Conservation (phyloP, 35 echinoderm and acorn worm species). For the Heliocidaris tuberculata region DNA sequence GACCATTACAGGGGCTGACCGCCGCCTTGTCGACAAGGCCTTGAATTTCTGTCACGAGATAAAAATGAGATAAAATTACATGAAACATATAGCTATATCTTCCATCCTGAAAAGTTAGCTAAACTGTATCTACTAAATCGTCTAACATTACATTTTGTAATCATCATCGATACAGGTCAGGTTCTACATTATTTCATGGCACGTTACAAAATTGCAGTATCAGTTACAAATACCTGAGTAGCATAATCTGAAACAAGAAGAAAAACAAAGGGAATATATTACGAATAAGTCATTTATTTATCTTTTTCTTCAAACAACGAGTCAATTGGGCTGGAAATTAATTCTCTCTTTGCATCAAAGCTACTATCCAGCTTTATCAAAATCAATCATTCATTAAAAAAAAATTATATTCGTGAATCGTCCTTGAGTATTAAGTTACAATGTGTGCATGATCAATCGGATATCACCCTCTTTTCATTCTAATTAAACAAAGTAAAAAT, state of each 20-base stretch:
- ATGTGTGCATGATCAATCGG: not conserved
- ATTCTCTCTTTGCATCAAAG: too few relatives aligned
- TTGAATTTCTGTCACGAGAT: not conserved
- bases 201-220: too few relatives aligned
- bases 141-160: too few relatives aligned
- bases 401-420: not conserved
- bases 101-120: too few relatives aligned
- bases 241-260: not conserved
- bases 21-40: slow-evolving; percentile 23
- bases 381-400: too few relatives aligned
- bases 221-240: too few relatives aligned
- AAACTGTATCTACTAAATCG: too few relatives aligned
- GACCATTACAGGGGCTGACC: not conserved
- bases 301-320: too few relatives aligned
- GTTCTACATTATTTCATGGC: too few relatives aligned
- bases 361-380: too few relatives aligned
- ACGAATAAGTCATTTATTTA: not conserved
- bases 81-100: not conserved
- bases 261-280: not conserved
- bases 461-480: not conserved
- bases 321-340: too few relatives aligned
- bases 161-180: too few relatives aligned
- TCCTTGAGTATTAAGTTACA: not conserved
- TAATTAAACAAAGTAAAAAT: not conserved
- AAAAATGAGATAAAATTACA: not conserved